A percentile compares a stretch with the other conserved stretches of the same genome.
These are phyloP conservation scores for Theocolax elegans DNA, from an alignment of 1,140 invertebrate species.

Conservation along the genomic window DNA sequence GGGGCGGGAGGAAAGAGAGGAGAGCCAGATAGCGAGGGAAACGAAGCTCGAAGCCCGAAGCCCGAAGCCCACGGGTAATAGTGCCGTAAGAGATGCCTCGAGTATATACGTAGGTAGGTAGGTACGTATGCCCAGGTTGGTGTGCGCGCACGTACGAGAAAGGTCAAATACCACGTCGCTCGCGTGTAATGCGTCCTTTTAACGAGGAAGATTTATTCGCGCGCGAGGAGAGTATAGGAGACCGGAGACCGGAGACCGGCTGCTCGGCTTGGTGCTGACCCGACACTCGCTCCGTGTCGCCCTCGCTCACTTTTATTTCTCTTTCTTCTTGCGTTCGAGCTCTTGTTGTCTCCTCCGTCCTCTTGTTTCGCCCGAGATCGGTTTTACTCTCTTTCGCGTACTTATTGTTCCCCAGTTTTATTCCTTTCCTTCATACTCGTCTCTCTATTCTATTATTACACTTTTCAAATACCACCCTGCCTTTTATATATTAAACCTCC, in stretches of 20 bases:
- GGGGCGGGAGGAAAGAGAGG: not conserved
- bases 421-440: no score
- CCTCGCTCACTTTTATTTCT: not conserved
- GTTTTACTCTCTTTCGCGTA: not conserved
- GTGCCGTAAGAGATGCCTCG: not conserved
- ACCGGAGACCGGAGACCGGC: not conserved
- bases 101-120: not conserved
- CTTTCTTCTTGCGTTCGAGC: not conserved
- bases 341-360: not conserved
- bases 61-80: not conserved
- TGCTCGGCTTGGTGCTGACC: not conserved
- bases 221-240: not conserved
- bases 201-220: constrained; percentile 26
- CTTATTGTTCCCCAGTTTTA: no score
- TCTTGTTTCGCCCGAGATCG: not conserved
- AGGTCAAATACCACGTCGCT: constrained; percentile 25
- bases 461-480: no score
- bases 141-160: not conserved
- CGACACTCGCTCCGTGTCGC: not conserved
- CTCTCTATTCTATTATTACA: no score
- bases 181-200: constrained; percentile 19
- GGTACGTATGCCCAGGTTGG: not conserved
- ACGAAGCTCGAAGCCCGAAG: no score
- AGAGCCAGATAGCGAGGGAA: no score
- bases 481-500: no score